Percentiles rank a stretch among this genome's conserved stretches.
These are phyloP conservation scores for Corythornis vintsioides DNA, from an alignment of 2,113 vertebrate genomes.

Conservation along the genomic window DNA sequence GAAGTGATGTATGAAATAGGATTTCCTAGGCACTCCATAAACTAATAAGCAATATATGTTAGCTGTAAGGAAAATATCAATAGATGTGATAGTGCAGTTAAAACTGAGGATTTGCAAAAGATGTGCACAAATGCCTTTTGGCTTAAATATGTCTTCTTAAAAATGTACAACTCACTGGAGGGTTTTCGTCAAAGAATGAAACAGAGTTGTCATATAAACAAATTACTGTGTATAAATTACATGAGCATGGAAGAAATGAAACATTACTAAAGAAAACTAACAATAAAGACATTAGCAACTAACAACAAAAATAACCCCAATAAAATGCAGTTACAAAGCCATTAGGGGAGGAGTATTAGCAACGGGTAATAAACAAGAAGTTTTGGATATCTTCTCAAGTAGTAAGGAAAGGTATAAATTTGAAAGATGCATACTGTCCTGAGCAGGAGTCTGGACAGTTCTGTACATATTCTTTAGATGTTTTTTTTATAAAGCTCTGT, in stretches of 20 bases:
- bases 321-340: neutral
- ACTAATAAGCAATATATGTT: constrained; percentile 1
- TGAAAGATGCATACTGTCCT: neutral
- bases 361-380: neutral
- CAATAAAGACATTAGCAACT: neutral
- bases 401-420: neutral
- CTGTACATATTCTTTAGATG: neutral
- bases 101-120: neutral
- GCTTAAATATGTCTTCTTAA: neutral
- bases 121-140: neutral
- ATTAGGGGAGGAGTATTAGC: neutral
- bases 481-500: neutral
- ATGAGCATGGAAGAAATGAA: neutral
- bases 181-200: neutral
- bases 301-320: neutral
- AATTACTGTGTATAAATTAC: neutral
- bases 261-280: neutral
- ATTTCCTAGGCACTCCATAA: neutral
- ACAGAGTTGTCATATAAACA: neutral
- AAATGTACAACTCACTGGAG: neutral
- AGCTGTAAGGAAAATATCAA: neutral
- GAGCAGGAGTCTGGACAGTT: neutral
- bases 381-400: neutral
- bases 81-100: neutral
- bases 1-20: constrained; percentile 21